Evolutionary conservation across 1,140 invertebrate species (phyloP).

Genomic region (Campodea augens): DNA sequence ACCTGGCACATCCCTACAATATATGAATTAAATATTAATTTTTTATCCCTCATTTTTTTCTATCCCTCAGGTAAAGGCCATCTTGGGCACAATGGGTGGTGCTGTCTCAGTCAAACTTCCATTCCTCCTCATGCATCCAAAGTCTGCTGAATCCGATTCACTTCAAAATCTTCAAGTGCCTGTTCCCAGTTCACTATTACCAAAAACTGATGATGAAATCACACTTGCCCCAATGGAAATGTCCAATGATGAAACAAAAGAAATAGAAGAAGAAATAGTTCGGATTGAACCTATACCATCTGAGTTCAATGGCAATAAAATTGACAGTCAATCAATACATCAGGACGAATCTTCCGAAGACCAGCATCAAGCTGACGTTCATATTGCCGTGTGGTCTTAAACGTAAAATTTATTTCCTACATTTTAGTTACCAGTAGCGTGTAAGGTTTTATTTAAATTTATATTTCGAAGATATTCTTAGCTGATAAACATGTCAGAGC

Average conservation of each 20-base stretch:
- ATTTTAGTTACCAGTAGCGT: no score
- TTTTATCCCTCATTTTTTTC: not conserved
- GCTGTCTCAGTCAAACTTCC: constrained; percentile 58
- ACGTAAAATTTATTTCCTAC: no score
- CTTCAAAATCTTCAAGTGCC: not conserved
- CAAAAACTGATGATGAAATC: not conserved
- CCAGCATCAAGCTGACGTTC: no score
- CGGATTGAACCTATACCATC: not conserved
- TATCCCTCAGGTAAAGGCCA: constrained; percentile 36
- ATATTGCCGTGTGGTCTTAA: no score
- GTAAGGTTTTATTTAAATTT: no score
- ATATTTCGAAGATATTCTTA: no score
- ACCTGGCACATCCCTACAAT: no score
- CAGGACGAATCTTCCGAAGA: no score
- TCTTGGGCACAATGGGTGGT: constrained; percentile 55
- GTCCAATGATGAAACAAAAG: not conserved
- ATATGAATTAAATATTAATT: not conserved
- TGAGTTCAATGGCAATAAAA: no score
- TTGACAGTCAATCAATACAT: no score
- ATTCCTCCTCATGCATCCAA: constrained; percentile 42
- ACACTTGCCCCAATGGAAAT: not conserved
- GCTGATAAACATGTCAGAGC: no score
- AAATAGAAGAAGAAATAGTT: not conserved
- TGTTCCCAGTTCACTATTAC: not conserved
- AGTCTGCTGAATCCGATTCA: no score